Conservation (phyloP, 2,888 invertebrate genomes). For the Prosapia bicincta region DNA sequence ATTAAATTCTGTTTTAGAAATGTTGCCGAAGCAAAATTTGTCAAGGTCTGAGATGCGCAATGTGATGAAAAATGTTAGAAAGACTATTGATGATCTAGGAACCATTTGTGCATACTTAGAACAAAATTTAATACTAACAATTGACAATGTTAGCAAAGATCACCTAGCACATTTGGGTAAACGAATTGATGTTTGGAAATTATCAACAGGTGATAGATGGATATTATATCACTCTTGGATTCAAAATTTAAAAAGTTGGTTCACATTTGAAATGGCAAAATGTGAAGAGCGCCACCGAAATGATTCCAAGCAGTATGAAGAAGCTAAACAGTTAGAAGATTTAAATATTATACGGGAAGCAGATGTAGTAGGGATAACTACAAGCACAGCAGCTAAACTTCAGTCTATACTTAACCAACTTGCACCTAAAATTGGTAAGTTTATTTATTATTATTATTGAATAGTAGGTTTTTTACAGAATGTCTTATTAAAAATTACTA, state of each 20-base stretch:
- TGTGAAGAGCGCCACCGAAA: slow-evolving; percentile 13
- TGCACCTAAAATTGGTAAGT: slow-evolving; percentile 58
- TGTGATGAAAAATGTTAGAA: slow-evolving; percentile 11
- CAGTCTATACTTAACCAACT: slow-evolving; percentile 59
- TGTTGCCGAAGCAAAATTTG: neutral
- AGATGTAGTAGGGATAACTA: slow-evolving; percentile 70
- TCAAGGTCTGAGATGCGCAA: slow-evolving; percentile 4
- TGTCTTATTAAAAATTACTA: too few relatives aligned
- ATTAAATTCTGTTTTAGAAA: neutral
- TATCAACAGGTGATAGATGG: slow-evolving; percentile 7
- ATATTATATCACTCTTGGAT: slow-evolving; percentile 19
- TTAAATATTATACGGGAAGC: slow-evolving; percentile 53
- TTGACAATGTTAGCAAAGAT: neutral
- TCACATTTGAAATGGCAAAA: neutral
- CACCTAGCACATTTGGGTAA: neutral
- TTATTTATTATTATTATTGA: too few relatives aligned
- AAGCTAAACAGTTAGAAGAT: slow-evolving; percentile 55
- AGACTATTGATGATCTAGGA: neutral
- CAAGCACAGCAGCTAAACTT: slow-evolving; percentile 68
- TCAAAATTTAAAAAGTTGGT: neutral
- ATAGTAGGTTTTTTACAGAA: too few relatives aligned
- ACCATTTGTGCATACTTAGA: neutral
- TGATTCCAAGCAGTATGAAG: slow-evolving; percentile 47
- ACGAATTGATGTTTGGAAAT: neutral
- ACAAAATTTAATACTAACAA: neutral